phyloP scores from a whole-genome alignment of 2,113 vertebrate species.

The Sapayoa aenigma region DNA sequence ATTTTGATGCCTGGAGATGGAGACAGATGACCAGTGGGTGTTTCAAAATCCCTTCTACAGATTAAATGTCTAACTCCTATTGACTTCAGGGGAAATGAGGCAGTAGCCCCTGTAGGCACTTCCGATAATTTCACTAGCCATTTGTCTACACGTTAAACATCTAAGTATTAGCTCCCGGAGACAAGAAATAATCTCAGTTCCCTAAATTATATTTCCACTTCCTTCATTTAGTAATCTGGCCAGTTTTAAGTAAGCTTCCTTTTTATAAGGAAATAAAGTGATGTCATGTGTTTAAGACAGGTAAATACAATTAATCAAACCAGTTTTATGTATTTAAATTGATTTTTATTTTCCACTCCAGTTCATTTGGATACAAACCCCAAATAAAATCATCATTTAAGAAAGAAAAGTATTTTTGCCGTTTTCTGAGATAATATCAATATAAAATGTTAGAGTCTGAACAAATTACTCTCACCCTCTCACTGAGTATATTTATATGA shows the following conservation, averaged over 20 bases:
- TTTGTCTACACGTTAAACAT: background rate
- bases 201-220: background rate
- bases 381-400: background rate
- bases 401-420: background rate
- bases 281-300: background rate
- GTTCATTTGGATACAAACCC: background rate
- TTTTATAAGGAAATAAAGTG: background rate
- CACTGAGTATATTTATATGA: background rate
- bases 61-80: background rate
- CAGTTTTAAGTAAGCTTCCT: background rate
- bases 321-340: background rate
- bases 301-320: background rate
- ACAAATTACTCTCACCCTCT: background rate
- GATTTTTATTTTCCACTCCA: background rate
- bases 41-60: slow-evolving; percentile 17
- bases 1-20: background rate
- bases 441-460: background rate
- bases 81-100: slow-evolving; percentile 20
- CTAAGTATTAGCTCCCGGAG: background rate
- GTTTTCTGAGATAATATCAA: background rate
- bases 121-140: background rate
- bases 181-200: background rate
- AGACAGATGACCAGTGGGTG: background rate
- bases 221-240: background rate
- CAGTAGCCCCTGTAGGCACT: background rate